Percentiles rank a stretch among this genome's conserved stretches.
phyloP scores from a whole-genome alignment of 1,140 invertebrate genomes.

The Conus betulinus region DNA sequence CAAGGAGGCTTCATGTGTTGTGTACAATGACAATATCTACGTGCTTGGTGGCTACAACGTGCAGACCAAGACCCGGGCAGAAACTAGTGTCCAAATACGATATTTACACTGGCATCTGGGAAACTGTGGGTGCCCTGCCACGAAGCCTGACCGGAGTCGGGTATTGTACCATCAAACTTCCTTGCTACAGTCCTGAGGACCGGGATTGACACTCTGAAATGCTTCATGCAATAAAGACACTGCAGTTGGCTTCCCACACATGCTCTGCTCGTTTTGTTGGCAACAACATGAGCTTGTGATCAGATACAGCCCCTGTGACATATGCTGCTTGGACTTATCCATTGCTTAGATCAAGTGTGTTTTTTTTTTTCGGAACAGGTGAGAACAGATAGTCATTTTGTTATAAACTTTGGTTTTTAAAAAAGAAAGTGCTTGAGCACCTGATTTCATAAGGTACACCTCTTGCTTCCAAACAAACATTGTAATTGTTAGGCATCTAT shows the following conservation, averaged over 20 bases:
- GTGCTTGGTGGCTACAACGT: constrained; percentile 76
- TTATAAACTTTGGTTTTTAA: too few relatives aligned
- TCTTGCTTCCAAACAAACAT: too few relatives aligned
- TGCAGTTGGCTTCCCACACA: neutral
- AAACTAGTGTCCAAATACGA: constrained; percentile 74
- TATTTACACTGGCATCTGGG: constrained; percentile 73
- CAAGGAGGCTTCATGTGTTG: constrained; percentile 75
- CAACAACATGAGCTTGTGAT: neutral
- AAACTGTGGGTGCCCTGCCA: constrained; percentile 73
- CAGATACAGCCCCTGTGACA: neutral
- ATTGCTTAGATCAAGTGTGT: neutral
- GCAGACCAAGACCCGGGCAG: constrained; percentile 76
- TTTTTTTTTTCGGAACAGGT: neutral
- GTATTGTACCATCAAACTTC: constrained; percentile 73
- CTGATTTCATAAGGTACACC: too few relatives aligned
- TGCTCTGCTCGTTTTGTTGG: neutral
- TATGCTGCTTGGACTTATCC: neutral
- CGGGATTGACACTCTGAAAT: constrained; percentile 45
- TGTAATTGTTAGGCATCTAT: too few relatives aligned
- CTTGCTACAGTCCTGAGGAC: constrained; percentile 69
- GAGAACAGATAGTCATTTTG: too few relatives aligned
- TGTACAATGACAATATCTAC: constrained; percentile 74
- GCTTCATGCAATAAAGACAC: neutral
- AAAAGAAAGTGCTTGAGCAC: too few relatives aligned
- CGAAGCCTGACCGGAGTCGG: constrained; percentile 75